These are phyloP conservation scores for Hirtodrosophila histrioides DNA, from an alignment of 2,888 invertebrate genomes.

Conservation along the genomic window DNA sequence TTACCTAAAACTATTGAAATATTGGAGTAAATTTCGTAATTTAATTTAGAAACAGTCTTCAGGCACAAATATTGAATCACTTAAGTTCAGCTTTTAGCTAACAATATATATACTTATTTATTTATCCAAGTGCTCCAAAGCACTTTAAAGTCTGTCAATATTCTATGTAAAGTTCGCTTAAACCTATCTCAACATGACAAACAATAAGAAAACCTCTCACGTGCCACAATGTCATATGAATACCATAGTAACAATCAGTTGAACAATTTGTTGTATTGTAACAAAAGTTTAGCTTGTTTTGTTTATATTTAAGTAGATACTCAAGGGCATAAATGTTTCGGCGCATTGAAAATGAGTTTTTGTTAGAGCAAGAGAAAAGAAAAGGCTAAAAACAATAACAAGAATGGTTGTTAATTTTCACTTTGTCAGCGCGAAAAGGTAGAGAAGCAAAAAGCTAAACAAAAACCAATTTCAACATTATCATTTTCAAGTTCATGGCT, in stretches of 20 bases:
- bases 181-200: background rate
- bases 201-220: constrained; percentile 10
- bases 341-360: constrained; percentile 29
- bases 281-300: constrained; percentile 12
- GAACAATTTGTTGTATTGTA: constrained; percentile 35
- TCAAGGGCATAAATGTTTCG: constrained; percentile 49
- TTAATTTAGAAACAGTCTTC: too few relatives aligned
- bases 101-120: too few relatives aligned
- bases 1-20: too few relatives aligned
- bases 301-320: constrained; percentile 20
- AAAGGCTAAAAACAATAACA: constrained; percentile 37
- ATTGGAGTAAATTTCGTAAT: too few relatives aligned
- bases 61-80: too few relatives aligned
- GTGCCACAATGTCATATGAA: constrained; percentile 12
- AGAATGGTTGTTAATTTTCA: constrained; percentile 71
- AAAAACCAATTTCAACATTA: constrained; percentile 59
- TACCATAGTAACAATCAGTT: constrained; percentile 50
- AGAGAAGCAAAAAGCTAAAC: constrained; percentile 33
- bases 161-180: background rate
- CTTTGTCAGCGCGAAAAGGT: constrained; percentile 56
- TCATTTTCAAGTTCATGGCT: constrained; percentile 75
- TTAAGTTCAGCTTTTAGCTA: too few relatives aligned
- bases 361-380: constrained; percentile 11
- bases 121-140: too few relatives aligned
- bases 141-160: too few relatives aligned